Percentiles rank a stretch among this genome's conserved stretches.
These are phyloP conservation scores for Axis porcinus DNA, from an alignment of 2,113 vertebrate species.

Conservation along the genomic window DNA sequence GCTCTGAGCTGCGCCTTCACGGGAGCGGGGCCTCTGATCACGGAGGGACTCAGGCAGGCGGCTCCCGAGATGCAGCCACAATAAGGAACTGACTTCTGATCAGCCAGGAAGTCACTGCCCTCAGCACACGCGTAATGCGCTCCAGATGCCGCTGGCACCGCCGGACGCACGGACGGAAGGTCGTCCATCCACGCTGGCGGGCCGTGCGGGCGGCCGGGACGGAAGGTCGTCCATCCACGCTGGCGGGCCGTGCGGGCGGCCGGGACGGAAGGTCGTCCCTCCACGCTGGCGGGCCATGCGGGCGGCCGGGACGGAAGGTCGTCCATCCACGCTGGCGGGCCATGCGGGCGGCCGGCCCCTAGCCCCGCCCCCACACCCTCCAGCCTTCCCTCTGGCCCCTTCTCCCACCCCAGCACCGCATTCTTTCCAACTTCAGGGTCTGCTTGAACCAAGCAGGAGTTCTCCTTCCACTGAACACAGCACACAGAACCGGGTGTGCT, in stretches of 20 bases:
- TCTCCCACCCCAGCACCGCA: not conserved
- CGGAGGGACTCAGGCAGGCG: not conserved
- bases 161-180: too few species aligned
- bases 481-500: not conserved
- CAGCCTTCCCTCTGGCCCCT: not conserved
- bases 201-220: accelerated
- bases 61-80: not conserved
- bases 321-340: too few species aligned
- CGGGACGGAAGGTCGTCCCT: not conserved
- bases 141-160: not conserved
- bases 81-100: not conserved
- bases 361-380: not conserved
- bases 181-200: not conserved
- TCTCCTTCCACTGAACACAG: not conserved
- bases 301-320: not conserved
- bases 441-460: not conserved
- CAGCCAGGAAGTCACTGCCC: not conserved
- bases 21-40: not conserved
- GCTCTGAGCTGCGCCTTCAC: not conserved
- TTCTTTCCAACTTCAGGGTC: not conserved
- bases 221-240: not conserved
- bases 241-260: accelerated
- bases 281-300: accelerated
- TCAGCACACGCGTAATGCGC: accelerated
- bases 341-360: accelerated